Percentiles rank a stretch among this genome's conserved stretches.
These are phyloP conservation scores for Drosophila punjabiensis DNA, from an alignment of 1,140 invertebrate species.

Conservation along the genomic window DNA sequence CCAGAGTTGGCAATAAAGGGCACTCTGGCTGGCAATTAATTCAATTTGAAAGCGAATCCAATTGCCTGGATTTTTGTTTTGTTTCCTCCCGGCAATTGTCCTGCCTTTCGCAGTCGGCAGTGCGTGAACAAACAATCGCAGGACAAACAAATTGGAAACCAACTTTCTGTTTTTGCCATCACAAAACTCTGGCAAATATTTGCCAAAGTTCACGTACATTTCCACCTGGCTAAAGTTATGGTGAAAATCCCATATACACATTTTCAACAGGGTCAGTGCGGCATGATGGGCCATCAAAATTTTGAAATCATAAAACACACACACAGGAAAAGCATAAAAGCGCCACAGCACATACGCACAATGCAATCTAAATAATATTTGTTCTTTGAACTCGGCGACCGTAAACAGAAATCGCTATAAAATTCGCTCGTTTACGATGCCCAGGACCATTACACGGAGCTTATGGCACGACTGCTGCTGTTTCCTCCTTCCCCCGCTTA, in stretches of 20 bases:
- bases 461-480: conserved; percentile 14
- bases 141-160: not conserved
- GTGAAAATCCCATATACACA: not conserved
- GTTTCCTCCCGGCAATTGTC: conserved; percentile 4
- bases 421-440: conserved; percentile 54
- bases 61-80: conserved; percentile 10
- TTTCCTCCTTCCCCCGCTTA: conserved; percentile 2
- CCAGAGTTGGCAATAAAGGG: not conserved
- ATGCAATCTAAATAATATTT: conserved; percentile 45
- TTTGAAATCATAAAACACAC: conserved; percentile 44
- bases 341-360: conserved; percentile 8
- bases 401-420: conserved; percentile 64
- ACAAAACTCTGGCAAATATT: conserved; percentile 9
- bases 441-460: conserved; percentile 34
- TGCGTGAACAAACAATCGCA: conserved; percentile 10
- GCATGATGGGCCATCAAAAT: conserved; percentile 34
- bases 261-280: conserved; percentile 2
- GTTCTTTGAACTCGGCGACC: conserved; percentile 10
- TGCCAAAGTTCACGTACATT: not conserved
- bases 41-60: conserved; percentile 17
- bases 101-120: not conserved
- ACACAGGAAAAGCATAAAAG: conserved; percentile 21
- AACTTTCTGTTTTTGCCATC: conserved; percentile 16
- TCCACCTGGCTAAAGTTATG: not conserved
- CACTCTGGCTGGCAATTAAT: conserved; percentile 12